These are phyloP conservation scores for Drosophila leontia DNA, from an alignment of 1,140 invertebrate species.

Conservation along the genomic window DNA sequence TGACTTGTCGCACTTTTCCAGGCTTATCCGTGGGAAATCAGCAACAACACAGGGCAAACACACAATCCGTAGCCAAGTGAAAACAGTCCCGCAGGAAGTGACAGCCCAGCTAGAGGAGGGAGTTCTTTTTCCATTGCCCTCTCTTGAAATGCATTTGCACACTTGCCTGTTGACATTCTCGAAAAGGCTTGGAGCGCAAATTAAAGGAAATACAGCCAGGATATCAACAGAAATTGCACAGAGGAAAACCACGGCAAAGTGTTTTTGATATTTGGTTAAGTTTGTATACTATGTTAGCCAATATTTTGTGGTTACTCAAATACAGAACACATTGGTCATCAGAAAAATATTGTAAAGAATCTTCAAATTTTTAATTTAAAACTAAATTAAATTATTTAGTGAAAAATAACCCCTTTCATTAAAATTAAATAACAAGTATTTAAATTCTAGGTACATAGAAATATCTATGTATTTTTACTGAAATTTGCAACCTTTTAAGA, in stretches of 20 bases:
- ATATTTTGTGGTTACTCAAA: background rate
- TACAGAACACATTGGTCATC: background rate
- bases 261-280: background rate
- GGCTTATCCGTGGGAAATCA: constrained; percentile 41
- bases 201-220: constrained; percentile 61
- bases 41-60: constrained; percentile 5
- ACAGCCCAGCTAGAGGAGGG: constrained; percentile 4
- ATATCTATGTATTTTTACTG: background rate
- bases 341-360: too few species aligned
- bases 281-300: background rate
- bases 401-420: too few species aligned
- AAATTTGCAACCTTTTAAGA: background rate
- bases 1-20: constrained; percentile 40
- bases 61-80: constrained; percentile 21
- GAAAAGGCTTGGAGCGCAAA: constrained; percentile 50
- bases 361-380: too few species aligned
- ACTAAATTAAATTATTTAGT: too few species aligned
- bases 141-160: constrained; percentile 60
- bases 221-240: constrained; percentile 32
- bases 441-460: background rate
- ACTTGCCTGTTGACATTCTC: constrained; percentile 71
- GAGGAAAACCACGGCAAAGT: background rate
- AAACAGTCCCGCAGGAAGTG: constrained; percentile 47
- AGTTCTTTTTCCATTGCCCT: constrained; percentile 1
- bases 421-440: background rate